Evolutionary conservation across 2,888 invertebrate species (phyloP).

Genomic region (Leptopilina myrica): DNA sequence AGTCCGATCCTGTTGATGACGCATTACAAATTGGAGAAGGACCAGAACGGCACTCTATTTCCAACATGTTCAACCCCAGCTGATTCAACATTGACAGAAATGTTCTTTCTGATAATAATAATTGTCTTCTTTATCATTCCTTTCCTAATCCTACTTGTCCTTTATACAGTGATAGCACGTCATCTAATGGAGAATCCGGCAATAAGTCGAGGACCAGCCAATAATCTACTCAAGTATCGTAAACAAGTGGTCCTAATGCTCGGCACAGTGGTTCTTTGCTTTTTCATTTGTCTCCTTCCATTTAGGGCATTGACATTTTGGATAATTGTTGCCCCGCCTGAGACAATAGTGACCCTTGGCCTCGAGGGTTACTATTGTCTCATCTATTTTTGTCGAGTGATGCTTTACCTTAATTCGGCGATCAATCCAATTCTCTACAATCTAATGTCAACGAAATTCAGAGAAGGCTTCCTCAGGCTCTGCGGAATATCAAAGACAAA

Average conservation of each 20-base stretch:
- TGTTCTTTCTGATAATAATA: slow-evolving; percentile 89
- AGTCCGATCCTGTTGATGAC: slow-evolving; percentile 92
- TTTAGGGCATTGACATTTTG: slow-evolving; percentile 92
- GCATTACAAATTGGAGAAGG: slow-evolving; percentile 84
- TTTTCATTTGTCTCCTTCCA: slow-evolving; percentile 93
- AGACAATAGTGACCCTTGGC: slow-evolving; percentile 82
- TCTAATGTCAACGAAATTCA: slow-evolving; percentile 93
- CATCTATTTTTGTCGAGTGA: slow-evolving; percentile 90
- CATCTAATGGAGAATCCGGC: slow-evolving; percentile 90
- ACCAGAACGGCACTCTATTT: slow-evolving; percentile 82
- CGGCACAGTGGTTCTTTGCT: slow-evolving; percentile 92
- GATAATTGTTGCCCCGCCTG: slow-evolving; percentile 88
- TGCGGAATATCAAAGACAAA: slow-evolving; percentile 46
- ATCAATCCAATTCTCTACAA: slow-evolving; percentile 95
- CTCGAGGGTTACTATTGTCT: slow-evolving; percentile 89
- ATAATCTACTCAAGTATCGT: slow-evolving; percentile 84
- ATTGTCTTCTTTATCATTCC: slow-evolving; percentile 91
- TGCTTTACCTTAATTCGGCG: slow-evolving; percentile 93
- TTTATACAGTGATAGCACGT: slow-evolving; percentile 91
- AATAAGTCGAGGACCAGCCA: slow-evolving; percentile 81
- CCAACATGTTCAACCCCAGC: slow-evolving; percentile 90
- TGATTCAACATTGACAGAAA: slow-evolving; percentile 84
- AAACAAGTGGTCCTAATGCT: slow-evolving; percentile 93
- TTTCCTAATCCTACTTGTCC: slow-evolving; percentile 86
- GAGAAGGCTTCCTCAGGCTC: slow-evolving; percentile 82